These are phyloP conservation scores for Mus spicilegus DNA, from an alignment of 2,113 vertebrate species.

Conservation along the genomic window DNA sequence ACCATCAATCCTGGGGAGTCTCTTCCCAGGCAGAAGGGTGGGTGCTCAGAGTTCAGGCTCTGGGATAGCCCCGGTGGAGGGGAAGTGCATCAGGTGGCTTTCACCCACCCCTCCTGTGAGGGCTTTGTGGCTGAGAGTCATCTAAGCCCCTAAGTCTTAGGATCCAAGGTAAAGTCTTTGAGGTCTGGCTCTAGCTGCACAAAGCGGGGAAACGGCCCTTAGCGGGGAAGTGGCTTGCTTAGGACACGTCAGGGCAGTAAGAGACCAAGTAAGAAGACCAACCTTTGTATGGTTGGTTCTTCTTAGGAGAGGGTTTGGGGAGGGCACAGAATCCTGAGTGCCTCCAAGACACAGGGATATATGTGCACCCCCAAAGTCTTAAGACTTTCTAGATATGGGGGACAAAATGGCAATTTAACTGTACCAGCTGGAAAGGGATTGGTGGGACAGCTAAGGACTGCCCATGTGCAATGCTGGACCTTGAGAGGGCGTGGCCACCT, in stretches of 20 bases:
- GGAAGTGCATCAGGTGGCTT: not conserved
- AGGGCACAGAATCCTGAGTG: not conserved
- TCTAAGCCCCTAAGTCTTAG: not conserved
- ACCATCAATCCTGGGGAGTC: not conserved
- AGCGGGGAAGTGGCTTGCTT: not conserved
- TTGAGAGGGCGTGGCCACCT: accelerated
- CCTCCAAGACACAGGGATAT: not conserved
- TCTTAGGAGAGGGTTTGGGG: not conserved
- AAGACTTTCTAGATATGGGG: not conserved
- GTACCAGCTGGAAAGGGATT: not conserved
- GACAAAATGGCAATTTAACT: not conserved
- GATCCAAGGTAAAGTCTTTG: not conserved
- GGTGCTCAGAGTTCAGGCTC: not conserved
- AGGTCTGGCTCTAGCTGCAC: not conserved
- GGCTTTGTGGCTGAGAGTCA: not conserved
- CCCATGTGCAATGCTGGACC: accelerated
- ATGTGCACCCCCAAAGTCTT: not conserved
- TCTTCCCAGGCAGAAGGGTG: not conserved
- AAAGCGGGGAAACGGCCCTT: not conserved
- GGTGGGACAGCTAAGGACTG: not conserved
- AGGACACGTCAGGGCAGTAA: not conserved
- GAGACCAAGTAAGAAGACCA: not conserved
- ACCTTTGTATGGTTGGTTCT: not conserved
- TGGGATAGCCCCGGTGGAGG: accelerated
- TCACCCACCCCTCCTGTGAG: not conserved